Conservation (phyloP, 2,113 vertebrate genomes). For the Prinia subflava region DNA sequence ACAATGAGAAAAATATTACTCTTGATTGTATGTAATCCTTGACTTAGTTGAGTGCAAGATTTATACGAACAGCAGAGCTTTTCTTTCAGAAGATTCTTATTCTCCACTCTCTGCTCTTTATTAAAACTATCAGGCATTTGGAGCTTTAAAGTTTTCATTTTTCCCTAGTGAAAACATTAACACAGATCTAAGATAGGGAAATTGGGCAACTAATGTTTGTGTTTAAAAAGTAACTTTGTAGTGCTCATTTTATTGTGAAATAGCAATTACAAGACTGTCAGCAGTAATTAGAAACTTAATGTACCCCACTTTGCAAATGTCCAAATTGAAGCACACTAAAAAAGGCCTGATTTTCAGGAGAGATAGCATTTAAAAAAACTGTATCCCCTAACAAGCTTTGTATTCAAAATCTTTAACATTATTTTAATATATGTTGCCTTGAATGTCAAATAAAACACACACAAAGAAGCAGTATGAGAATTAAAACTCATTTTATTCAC, state of each 20-base stretch:
- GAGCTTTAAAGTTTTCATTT: not conserved
- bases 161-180: not conserved
- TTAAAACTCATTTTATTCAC: constrained; percentile 20
- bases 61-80: not conserved
- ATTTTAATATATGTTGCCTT: not conserved
- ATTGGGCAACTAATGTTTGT: not conserved
- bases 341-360: not conserved
- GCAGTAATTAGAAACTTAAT: not conserved
- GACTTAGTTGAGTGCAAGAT: not conserved
- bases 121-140: not conserved
- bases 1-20: not conserved
- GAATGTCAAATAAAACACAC: constrained; percentile 9
- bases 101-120: not conserved
- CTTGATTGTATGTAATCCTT: not conserved
- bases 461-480: not conserved
- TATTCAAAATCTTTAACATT: not conserved
- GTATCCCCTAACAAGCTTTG: not conserved
- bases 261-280: not conserved
- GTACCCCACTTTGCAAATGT: not conserved
- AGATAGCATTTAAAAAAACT: not conserved
- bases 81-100: not conserved
- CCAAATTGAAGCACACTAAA: not conserved
- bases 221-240: not conserved
- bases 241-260: not conserved
- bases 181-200: not conserved